A percentile compares a stretch with the other conserved stretches of the same genome.
These are phyloP conservation scores for Xanthorhoe designata DNA, from an alignment of 2,888 invertebrate genomes.

Conservation along the genomic window DNA sequence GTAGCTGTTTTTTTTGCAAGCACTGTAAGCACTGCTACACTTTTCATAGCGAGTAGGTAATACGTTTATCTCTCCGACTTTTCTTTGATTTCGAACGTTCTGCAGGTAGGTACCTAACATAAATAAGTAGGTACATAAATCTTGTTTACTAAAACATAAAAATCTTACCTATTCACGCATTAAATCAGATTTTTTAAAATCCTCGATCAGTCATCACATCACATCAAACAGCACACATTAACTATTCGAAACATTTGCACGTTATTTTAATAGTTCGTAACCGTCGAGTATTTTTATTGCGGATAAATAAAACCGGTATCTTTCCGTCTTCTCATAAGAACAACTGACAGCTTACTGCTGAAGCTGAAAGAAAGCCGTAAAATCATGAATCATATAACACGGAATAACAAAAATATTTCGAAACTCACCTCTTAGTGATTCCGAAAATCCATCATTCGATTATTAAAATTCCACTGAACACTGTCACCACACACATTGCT, in stretches of 20 bases:
- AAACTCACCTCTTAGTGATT: constrained; percentile 39
- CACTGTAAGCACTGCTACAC: too few relatives aligned
- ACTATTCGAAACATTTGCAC: constrained; percentile 16
- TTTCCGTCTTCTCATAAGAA: constrained; percentile 18
- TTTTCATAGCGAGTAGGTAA: too few relatives aligned
- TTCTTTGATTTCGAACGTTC: background rate
- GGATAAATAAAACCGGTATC: constrained; percentile 5
- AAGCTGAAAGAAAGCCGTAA: constrained; percentile 23
- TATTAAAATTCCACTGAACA: constrained; percentile 25
- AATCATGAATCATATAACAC: constrained; percentile 34
- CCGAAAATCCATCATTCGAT: constrained; percentile 32
- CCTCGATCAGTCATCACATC: constrained; percentile 20
- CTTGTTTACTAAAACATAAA: background rate
- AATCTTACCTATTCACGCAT: constrained; percentile 2
- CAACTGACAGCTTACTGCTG: constrained; percentile 19
- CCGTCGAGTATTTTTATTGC: constrained; percentile 8
- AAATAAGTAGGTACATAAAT: background rate
- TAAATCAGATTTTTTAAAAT: constrained; percentile 7
- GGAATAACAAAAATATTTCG: constrained; percentile 36
- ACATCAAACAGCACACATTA: constrained; percentile 19
- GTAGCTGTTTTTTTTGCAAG: too few relatives aligned
- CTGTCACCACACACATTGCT: constrained; percentile 31
- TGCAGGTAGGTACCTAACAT: too few relatives aligned
- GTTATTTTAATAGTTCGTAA: constrained; percentile 10
- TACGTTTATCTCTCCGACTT: too few relatives aligned